These are phyloP conservation scores for Netelia melanura DNA, from an alignment of 2,888 invertebrate genomes.

Conservation along the genomic window DNA sequence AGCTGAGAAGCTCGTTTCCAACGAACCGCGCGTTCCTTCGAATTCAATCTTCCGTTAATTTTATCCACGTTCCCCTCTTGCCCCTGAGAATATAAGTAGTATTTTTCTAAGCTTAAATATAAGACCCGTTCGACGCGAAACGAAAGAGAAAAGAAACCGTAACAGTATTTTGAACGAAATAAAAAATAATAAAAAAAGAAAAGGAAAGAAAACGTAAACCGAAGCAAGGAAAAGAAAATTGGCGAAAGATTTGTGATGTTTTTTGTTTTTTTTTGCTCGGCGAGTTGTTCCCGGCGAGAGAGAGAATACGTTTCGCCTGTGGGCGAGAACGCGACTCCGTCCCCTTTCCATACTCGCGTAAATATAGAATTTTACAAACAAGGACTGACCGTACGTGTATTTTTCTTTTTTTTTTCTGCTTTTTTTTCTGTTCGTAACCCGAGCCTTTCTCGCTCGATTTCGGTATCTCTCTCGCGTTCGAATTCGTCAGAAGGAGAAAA, in stretches of 20 bases:
- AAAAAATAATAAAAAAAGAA: constrained; percentile 19
- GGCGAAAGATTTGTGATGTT: background rate
- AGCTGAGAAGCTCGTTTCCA: constrained; percentile 73
- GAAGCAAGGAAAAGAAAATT: background rate
- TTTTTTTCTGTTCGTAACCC: background rate
- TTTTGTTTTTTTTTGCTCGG: constrained; percentile 5
- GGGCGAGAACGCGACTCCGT: constrained; percentile 7
- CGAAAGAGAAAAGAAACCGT: constrained; percentile 39
- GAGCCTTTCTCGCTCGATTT: background rate
- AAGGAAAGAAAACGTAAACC: background rate
- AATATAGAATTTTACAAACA: constrained; percentile 29
- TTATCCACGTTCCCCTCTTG: background rate
- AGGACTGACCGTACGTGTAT: background rate
- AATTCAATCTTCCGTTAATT: background rate
- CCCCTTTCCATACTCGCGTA: constrained; percentile 24
- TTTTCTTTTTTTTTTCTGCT: background rate
- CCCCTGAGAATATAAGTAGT: constrained; percentile 20
- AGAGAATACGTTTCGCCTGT: constrained; percentile 6
- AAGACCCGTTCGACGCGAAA: constrained; percentile 31
- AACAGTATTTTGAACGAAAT: constrained; percentile 52
- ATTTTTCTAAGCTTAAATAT: constrained; percentile 37
- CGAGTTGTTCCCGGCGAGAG: background rate
- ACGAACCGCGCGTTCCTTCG: background rate
- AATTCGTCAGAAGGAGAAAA: constrained; percentile 9
- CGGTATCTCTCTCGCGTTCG: background rate